These are phyloP conservation scores for Acropora tenuis DNA, from an alignment of 64 coral and sea anemone genomes.

Conservation along the genomic window DNA sequence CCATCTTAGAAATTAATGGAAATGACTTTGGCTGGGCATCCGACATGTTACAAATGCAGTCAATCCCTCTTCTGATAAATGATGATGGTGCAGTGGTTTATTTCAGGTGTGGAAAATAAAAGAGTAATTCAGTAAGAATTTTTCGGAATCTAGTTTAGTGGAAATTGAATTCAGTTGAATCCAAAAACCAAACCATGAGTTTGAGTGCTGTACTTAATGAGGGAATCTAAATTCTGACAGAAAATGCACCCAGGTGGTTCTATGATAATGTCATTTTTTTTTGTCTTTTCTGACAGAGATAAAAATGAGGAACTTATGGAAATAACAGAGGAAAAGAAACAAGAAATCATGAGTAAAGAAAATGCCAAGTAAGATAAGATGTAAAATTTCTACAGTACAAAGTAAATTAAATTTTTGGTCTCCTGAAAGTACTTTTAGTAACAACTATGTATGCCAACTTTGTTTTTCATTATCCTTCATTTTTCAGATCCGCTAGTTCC, in stretches of 20 bases:
- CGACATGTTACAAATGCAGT: conserved; percentile 23
- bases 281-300: conserved; percentile 48
- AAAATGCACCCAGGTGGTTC: too few relatives aligned
- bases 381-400: not conserved
- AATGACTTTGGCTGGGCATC: conserved; percentile 67
- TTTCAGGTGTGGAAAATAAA: conserved; percentile 37
- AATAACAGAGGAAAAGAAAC: conserved; percentile 74
- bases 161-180: too few relatives aligned
- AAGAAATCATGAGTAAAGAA: conserved; percentile 71
- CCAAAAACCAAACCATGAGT: too few relatives aligned
- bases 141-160: not conserved
- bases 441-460: not conserved
- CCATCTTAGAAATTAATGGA: conserved; percentile 59
- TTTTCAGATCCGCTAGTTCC: conserved; percentile 39
- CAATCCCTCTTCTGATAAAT: conserved; percentile 57
- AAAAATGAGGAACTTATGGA: conserved; percentile 64
- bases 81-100: conserved; percentile 72
- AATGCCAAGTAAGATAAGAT: conserved; percentile 45
- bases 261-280: not conserved
- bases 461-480: not conserved
- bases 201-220: not conserved
- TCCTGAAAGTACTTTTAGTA: not conserved
- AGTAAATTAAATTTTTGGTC: not conserved
- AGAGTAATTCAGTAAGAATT: not conserved
- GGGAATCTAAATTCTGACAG: not conserved